phyloP scores from a whole-genome alignment of 2,888 invertebrate genomes.

The Drosophila mulleri region DNA sequence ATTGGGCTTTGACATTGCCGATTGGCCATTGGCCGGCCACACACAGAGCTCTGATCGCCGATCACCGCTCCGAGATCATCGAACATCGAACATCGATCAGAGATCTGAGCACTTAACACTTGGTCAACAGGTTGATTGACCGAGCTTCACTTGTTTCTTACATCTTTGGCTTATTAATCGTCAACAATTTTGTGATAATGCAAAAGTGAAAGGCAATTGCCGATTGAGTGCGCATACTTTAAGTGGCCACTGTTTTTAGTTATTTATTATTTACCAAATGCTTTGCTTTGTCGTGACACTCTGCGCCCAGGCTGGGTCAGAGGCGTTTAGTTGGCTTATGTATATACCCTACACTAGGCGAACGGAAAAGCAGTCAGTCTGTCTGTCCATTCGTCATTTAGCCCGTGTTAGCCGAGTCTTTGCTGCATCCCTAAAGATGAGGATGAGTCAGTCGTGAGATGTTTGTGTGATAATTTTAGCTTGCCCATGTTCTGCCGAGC shows the following conservation, averaged over 20 bases:
- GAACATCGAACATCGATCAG: conserved; percentile 7
- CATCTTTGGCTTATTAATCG: conserved; percentile 28
- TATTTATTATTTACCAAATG: not conserved
- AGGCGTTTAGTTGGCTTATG: not conserved
- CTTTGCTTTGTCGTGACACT: conserved; percentile 10
- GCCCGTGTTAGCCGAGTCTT: conserved; percentile 1
- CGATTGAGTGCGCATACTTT: conserved; percentile 22
- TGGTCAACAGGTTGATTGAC: conserved; percentile 53
- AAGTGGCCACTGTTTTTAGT: conserved; percentile 5
- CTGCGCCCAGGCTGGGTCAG: conserved; percentile 7
- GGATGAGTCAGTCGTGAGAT: conserved; percentile 43
- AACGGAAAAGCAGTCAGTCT: not conserved
- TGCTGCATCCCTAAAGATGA: conserved; percentile 23
- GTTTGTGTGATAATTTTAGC: conserved; percentile 49
- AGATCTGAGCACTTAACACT: conserved; percentile 34
- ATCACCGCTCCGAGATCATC: conserved; percentile 5
- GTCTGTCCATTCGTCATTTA: not conserved
- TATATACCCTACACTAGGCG: not conserved
- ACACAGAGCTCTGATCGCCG: conserved; percentile 18
- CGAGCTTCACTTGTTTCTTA: conserved; percentile 14
- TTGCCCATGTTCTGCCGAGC: conserved; percentile 47
- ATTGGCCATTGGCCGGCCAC: conserved; percentile 16
- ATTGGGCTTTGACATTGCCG: conserved; percentile 36
- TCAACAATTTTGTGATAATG: conserved; percentile 18
- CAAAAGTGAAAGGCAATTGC: conserved; percentile 48